These are phyloP conservation scores for Suncus etruscus DNA, from an alignment of 2,113 vertebrate genomes.

Conservation along the genomic window DNA sequence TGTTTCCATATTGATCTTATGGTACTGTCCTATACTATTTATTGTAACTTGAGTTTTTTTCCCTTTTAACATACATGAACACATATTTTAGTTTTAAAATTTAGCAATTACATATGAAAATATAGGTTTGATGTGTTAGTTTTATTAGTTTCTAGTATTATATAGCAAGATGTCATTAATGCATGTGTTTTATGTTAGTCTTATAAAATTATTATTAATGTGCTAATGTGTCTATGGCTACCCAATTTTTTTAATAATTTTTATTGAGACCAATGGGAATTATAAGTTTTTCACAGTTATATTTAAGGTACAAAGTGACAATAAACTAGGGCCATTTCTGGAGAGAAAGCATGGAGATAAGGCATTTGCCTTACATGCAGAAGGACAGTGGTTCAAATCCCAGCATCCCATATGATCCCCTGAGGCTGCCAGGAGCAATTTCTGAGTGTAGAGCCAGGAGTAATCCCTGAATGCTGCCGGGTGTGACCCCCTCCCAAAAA, in stretches of 20 bases:
- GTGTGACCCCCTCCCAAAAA: no score
- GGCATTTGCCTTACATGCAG: no score
- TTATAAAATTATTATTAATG: not conserved
- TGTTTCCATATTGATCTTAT: not conserved
- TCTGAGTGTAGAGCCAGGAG: no score
- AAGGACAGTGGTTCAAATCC: no score
- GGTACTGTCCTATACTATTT: not conserved
- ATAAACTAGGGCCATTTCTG: no score
- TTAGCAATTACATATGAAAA: not conserved
- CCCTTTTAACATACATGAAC: not conserved
- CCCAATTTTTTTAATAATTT: not conserved
- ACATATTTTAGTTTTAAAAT: conserved; percentile 27
- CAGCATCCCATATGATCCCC: no score
- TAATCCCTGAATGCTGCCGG: no score
- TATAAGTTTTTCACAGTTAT: no score
- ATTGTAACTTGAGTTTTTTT: not conserved
- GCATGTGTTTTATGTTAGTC: not conserved
- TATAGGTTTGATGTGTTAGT: not conserved
- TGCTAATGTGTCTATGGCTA: not conserved
- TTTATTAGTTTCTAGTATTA: conserved; percentile 27
- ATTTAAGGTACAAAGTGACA: no score
- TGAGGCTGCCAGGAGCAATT: no score
- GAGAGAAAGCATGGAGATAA: no score
- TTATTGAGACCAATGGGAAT: no score
- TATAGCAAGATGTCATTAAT: conserved; percentile 10